Evolutionary conservation across 2,888 invertebrate genomes (phyloP), one percentile per base, ranked within the genome.

Genomic region (Pteria penguin): DNA sequence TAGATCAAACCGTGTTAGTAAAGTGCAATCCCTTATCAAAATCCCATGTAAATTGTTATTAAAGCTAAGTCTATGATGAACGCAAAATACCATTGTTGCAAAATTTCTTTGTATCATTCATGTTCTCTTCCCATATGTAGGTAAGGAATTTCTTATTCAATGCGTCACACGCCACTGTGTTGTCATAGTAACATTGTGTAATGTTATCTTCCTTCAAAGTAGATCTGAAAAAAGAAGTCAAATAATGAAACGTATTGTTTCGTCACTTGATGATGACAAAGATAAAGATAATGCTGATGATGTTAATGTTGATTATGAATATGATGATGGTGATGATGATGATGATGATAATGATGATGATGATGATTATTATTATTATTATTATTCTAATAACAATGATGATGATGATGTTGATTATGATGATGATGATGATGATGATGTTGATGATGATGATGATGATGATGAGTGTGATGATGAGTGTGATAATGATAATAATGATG

Each of bases 41-140:
- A 45, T 45, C 45, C n/a, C n/a, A n/a, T n/a, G n/a, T n/a, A n/a
- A n/a, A n/a, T n/a, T n/a, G n/a, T n/a, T n/a, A n/a, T n/a, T n/a
- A n/a, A n/a, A n/a, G n/a, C n/a, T n/a, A n/a, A n/a, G n/a, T n/a
- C n/a, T n/a, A n/a, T n/a, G n/a, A n/a, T n/a, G n/a, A n/a, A n/a
- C n/a, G n/a, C 3, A 2, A 29, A 52, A 33, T 27, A 66, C 66
- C 52, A n/a, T 54, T 24, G 24, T 66, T 66, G 22, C 66, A 66
- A 1, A 66, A 24, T 3, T 18, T 54, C n/a, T n/a, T 66, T 45
- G 26, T 36, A 54, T 66, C 54, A 29, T 54, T 29, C 66, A 27
- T 54, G 2, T 27, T 66, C 18, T 66, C 66, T 8, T 66, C 29
- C 66, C 66, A 66, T 27, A 54, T 52, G 18, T 33, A 22, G 2